Base-by-base conservation (phyloP, 1,140 invertebrate species). In the Euwallacea similis region DNA sequence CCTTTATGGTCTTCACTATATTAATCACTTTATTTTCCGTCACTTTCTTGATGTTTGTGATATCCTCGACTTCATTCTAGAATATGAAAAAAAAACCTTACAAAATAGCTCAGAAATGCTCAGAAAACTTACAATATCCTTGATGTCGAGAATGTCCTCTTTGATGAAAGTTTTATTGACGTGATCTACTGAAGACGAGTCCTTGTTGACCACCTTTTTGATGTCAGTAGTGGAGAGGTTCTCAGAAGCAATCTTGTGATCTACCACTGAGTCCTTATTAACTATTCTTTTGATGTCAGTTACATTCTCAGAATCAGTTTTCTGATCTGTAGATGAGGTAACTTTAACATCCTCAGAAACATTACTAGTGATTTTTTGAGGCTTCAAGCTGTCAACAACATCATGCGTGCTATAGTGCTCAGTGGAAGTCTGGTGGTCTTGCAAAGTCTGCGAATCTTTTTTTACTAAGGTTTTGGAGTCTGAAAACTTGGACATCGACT, bases 1-100 rank as follows among this genome's bases (percentile, higher is more conserved):
- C 85, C 77, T 82, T 85, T 68, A 81, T 74, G 7, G 78, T 78
- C 67, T 81, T 80, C 58, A 77, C 79, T 56, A 81, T 79, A 59
- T 80, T 76, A 11, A 82, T 79, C 1, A 80, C 76, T 64, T 79
- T 79, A 53, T 81, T 80, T 60, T 82, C 80, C 44, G 74, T 73
- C 9, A 80, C 56, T 44, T 75, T 77, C 50, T 81, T 77, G 33
- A 82, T 77, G 54, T 80, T 79, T 7, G 78, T 80, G 46, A 82
- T 76, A 69, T 82, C 80, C 66, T 79, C 76, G 7, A 80, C 79
- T 72, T 82, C 77, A 33, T 76, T 76, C 81, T 82, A 71, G 6
- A 78, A 75, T 33, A 4, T 4, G 21, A 4, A 33, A 33, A 33
- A 73, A 70, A 33, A 15, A 13, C 8, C 16, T 59, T 33, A 53